Evolutionary conservation across 2,797 vertebrate genomes (phyloP).

Genomic region (Falco concolor): DNA sequence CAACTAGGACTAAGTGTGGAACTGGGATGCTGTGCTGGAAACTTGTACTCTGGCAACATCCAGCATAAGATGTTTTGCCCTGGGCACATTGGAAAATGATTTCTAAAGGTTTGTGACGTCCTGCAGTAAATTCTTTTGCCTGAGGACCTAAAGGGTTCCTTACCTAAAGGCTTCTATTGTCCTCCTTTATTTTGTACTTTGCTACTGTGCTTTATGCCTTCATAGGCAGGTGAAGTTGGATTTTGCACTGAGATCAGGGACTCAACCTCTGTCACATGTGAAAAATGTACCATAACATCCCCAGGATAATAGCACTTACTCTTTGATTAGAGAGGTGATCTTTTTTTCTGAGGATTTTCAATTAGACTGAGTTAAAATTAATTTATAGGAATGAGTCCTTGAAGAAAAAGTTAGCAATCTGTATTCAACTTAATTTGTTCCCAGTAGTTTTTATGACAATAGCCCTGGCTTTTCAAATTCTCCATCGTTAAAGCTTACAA

Average conservation of each 20-base stretch:
- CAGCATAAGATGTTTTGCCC: background rate
- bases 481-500: background rate
- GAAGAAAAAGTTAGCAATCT: slow-evolving; percentile 12
- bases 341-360: slow-evolving; percentile 7
- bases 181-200: slow-evolving; percentile 9
- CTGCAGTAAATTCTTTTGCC: slow-evolving; percentile 4
- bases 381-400: slow-evolving; percentile 27
- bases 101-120: background rate
- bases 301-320: slow-evolving; percentile 11
- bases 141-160: background rate
- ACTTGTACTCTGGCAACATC: background rate
- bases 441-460: background rate
- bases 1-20: background rate
- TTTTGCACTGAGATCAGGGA: slow-evolving; percentile 17
- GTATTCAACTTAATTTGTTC: background rate
- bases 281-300: slow-evolving; percentile 43
- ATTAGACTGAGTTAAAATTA: slow-evolving; percentile 35
- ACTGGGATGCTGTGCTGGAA: background rate
- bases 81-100: background rate
- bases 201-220: background rate
- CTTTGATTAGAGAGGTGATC: slow-evolving; percentile 1
- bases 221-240: background rate
- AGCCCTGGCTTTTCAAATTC: background rate
- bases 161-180: background rate
- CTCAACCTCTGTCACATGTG: slow-evolving; percentile 47